A percentile compares a stretch with the other conserved stretches of the same genome.
These are phyloP conservation scores for Melanophora roralis DNA, from an alignment of 2,888 invertebrate species.

Conservation along the genomic window DNA sequence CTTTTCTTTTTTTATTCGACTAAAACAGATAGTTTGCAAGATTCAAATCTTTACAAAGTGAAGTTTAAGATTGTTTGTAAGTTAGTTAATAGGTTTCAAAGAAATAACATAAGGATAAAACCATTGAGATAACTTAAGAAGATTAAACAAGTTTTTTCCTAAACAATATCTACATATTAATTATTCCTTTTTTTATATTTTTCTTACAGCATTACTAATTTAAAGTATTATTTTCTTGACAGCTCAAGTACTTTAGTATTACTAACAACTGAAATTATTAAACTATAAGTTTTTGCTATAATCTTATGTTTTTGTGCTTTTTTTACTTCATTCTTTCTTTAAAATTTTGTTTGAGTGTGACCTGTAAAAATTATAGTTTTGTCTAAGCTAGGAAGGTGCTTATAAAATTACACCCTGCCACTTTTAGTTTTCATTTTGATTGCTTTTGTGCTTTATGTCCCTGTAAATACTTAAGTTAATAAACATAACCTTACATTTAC, in stretches of 20 bases:
- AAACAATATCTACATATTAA: background rate
- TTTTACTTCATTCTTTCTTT: background rate
- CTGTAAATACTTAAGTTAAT: background rate
- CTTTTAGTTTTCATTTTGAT: background rate
- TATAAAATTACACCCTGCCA: conserved; percentile 10
- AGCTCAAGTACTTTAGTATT: conserved; percentile 1
- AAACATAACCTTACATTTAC: background rate
- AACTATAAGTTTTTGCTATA: background rate
- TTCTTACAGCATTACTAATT: background rate
- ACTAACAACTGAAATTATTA: background rate
- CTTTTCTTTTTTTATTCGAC: too few species aligned
- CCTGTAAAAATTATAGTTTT: conserved; percentile 7
- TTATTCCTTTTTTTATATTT: background rate
- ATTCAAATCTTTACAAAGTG: too few species aligned
- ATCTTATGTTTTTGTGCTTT: background rate
- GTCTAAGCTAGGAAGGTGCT: background rate
- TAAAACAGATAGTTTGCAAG: too few species aligned
- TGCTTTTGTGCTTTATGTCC: background rate
- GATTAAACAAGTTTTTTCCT: too few species aligned
- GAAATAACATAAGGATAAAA: too few species aligned
- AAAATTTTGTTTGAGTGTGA: background rate
- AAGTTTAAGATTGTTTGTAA: too few species aligned
- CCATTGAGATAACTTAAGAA: too few species aligned
- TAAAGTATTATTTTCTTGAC: background rate
- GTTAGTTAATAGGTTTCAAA: too few species aligned